Base-by-base conservation (phyloP, 2,888 invertebrate species). In the Drosophila ustulata region DNA sequence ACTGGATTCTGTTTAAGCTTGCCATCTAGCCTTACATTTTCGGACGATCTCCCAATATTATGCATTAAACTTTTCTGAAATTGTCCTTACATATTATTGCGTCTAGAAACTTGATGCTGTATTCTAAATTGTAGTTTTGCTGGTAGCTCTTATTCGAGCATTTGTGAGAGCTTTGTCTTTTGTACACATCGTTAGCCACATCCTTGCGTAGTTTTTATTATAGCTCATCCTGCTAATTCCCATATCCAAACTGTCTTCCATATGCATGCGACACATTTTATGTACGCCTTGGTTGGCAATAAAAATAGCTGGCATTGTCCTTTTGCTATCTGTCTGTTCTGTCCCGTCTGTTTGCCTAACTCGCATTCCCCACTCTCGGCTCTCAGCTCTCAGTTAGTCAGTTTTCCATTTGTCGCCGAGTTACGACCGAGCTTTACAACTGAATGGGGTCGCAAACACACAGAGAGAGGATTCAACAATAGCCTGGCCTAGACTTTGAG, bases 141-240 rank as follows among this genome's bases (percentile, higher is more conserved):
- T 7, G 39, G 25, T 45, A 34, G 43, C 45, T 28, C 47, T 5
- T 37, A 4, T n/a, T 67, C 61, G 41, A 18, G 18, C 18, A 18
- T 18, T 32, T 49, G 37, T 41, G 32, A 59, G 64, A 61, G 53
- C 65, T 71, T 75, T 85, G 80, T 85, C 80, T 75, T 65, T 78
- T 63, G 72, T 69, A 62, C 64, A 82, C 83, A 76, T 82, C 86
- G 86, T 82, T 86, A 82, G 86, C 71, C 82, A 86, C 82, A 82
- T 82, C 86, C 82, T 82, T 82, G 86, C 78, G 65, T 78, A 83
- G 82, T 86, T 82, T 81, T 86, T 82, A 85, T 85, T 85, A 68
- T 73, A 59, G 77, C 73, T 76, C 75, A 75, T 76, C 73, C 75
- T 76, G 75, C 77, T 75, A 75, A 75, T 75, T 69, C 75, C 66